Conservation (phyloP, 2,797 vertebrate species). For the Falco peregrinus region DNA sequence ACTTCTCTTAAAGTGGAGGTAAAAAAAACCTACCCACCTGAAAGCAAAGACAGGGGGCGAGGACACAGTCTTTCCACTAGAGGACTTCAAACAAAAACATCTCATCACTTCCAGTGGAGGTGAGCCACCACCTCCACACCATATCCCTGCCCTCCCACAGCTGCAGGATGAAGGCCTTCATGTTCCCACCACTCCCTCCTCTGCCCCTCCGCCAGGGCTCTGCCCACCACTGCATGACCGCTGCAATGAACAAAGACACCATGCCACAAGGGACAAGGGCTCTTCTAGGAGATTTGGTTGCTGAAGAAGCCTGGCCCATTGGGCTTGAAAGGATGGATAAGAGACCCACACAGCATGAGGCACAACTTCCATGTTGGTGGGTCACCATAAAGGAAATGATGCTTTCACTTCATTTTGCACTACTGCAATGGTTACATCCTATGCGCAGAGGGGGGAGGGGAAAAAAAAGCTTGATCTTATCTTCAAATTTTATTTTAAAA, state of each 20-base stretch:
- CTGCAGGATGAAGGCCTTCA: fast-evolving
- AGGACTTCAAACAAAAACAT: not conserved
- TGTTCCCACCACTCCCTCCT: not conserved
- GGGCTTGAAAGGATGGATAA: not conserved
- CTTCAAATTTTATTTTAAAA: not conserved
- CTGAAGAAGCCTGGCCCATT: not conserved
- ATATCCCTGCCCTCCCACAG: not conserved
- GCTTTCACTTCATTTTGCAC: not conserved
- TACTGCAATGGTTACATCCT: not conserved
- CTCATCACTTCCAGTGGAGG: not conserved
- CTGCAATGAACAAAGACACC: fast-evolving
- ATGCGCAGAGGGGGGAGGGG: too few relatives aligned
- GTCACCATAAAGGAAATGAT: not conserved
- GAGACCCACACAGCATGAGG: not conserved
- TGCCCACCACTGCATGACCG: not conserved
- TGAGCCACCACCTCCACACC: not conserved
- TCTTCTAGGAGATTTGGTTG: not conserved
- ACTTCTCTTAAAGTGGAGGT: not conserved
- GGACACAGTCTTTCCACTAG: not conserved
- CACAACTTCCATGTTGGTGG: not conserved
- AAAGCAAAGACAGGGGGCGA: fast-evolving
- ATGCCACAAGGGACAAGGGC: fast-evolving
- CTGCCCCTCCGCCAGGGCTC: not conserved
- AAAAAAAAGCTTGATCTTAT: not conserved
- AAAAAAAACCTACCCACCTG: not conserved